A percentile compares a stretch with the other conserved stretches of the same genome.
phyloP scores from a whole-genome alignment of 2,888 invertebrate species.

The Morpho deidamia region DNA sequence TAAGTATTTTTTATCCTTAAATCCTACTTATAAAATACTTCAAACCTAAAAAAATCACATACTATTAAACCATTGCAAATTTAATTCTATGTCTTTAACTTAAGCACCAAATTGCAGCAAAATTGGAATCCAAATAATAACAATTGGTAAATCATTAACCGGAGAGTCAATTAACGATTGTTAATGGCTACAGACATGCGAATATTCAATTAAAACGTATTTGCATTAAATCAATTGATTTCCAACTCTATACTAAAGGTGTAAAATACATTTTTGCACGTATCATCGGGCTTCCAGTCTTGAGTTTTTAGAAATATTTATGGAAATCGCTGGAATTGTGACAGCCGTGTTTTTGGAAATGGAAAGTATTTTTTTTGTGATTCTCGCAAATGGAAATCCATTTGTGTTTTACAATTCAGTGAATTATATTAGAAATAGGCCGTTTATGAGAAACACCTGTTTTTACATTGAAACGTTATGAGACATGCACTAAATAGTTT shows the following conservation, averaged over 20 bases:
- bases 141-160: slow-evolving; percentile 22
- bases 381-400: background rate
- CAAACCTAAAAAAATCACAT: background rate
- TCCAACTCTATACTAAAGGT: slow-evolving; percentile 1
- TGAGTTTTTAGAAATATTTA: slow-evolving; percentile 15
- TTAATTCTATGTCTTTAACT: background rate
- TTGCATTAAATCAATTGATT: slow-evolving; percentile 6
- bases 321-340: slow-evolving; percentile 15
- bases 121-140: slow-evolving; percentile 12
- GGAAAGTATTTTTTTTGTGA: background rate
- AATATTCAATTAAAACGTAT: slow-evolving; percentile 32
- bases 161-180: slow-evolving; percentile 29
- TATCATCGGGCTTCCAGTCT: background rate
- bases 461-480: background rate
- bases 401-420: background rate
- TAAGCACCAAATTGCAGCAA: background rate
- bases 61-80: background rate
- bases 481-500: too few relatives aligned
- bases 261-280: background rate
- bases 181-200: slow-evolving; percentile 31
- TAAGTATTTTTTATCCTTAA: background rate
- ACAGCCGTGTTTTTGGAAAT: slow-evolving; percentile 11
- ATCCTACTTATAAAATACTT: background rate
- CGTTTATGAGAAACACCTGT: background rate
- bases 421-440: too few relatives aligned